Conservation (phyloP, 2,888 invertebrate genomes). For the Rhynchonema sp. region DNA sequence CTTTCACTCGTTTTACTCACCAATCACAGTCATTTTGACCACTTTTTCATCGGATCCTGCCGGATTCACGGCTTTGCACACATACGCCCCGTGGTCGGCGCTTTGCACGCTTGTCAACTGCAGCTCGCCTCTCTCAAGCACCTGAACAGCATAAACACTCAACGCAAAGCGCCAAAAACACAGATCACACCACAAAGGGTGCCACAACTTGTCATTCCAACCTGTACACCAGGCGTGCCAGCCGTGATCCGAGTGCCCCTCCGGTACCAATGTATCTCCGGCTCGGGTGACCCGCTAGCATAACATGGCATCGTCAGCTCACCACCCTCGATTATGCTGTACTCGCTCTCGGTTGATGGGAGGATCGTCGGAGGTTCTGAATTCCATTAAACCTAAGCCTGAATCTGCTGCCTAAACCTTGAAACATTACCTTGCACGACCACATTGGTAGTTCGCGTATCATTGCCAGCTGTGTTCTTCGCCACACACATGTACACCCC, state of each 20-base stretch:
- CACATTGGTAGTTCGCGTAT: slow-evolving; percentile 13
- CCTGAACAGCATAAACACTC: too few relatives aligned
- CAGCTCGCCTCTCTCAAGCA: slow-evolving; percentile 16
- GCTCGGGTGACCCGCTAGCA: slow-evolving; percentile 16
- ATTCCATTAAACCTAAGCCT: not conserved
- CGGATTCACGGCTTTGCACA: slow-evolving; percentile 42
- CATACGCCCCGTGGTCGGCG: slow-evolving; percentile 38
- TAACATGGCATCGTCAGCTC: slow-evolving; percentile 17
- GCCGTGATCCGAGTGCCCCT: not conserved
- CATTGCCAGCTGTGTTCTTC: slow-evolving; percentile 18
- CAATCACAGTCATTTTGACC: slow-evolving; percentile 39
- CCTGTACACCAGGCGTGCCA: not conserved
- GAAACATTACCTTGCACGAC: slow-evolving; percentile 15
- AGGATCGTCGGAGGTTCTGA: slow-evolving; percentile 20
- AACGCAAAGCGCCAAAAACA: too few relatives aligned
- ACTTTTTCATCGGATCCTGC: slow-evolving; percentile 39
- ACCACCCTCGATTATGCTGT: slow-evolving; percentile 16
- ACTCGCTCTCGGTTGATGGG: slow-evolving; percentile 12
- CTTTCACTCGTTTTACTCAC: slow-evolving; percentile 18
- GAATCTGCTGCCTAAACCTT: not conserved
- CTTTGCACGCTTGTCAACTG: slow-evolving; percentile 13
- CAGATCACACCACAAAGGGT: too few relatives aligned
- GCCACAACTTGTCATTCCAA: slow-evolving; percentile 1
- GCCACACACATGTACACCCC: slow-evolving; percentile 14
- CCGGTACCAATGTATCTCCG: slow-evolving; percentile 18